These are phyloP conservation scores for Delia radicum DNA, from an alignment of 1,140 invertebrate genomes.

Conservation along the genomic window DNA sequence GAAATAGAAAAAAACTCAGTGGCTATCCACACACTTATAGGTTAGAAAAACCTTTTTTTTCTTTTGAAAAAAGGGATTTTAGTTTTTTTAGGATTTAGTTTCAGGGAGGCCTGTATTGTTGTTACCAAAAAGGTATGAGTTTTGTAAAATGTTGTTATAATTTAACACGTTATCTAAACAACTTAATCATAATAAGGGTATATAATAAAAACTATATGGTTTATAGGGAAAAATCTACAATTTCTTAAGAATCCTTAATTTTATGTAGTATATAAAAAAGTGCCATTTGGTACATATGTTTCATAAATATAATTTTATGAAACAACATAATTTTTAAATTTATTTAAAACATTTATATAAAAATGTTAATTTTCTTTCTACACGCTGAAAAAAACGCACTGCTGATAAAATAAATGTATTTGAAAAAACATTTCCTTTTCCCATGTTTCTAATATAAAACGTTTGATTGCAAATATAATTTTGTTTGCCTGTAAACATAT, in stretches of 20 bases:
- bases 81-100: neutral
- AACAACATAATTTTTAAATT: no score
- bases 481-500: no score
- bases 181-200: neutral
- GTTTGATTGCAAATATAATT: no score
- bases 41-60: neutral
- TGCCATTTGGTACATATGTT: neutral
- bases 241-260: neutral
- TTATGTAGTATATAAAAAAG: neutral
- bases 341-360: no score
- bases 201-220: neutral
- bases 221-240: neutral
- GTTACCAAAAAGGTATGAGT: neutral
- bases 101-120: neutral
- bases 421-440: no score
- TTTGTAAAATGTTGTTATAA: neutral
- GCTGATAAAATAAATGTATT: no score
- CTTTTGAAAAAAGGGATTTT: neutral
- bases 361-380: no score
- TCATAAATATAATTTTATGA: no score
- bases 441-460: no score
- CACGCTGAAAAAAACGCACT: no score
- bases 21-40: neutral
- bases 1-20: neutral
- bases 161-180: conserved; percentile 2